Conservation (phyloP, 2,888 invertebrate genomes). For the Agrochola macilenta region DNA sequence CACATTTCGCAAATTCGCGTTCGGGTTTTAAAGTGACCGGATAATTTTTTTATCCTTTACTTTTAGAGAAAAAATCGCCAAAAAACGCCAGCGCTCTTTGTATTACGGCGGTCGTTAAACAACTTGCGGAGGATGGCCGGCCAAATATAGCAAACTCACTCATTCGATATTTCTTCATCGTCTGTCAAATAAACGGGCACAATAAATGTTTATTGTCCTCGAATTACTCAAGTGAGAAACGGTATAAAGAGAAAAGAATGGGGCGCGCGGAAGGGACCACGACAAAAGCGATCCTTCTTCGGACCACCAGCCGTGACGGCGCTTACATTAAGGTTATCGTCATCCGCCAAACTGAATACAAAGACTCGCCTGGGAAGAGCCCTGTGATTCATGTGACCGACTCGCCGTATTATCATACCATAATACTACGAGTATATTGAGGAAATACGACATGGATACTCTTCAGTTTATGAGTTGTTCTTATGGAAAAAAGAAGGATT, state of each 20-base stretch:
- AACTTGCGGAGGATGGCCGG: conserved; percentile 72
- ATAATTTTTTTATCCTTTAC: conserved; percentile 77
- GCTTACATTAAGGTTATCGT: conserved; percentile 91
- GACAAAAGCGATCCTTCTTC: conserved; percentile 90
- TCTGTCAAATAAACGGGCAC: conserved; percentile 89
- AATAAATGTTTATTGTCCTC: conserved; percentile 90
- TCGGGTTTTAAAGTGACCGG: conserved; percentile 76
- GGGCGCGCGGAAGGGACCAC: conserved; percentile 86
- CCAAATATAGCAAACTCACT: conserved; percentile 84
- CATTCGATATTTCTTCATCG: conserved; percentile 88
- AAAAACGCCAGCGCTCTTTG: conserved; percentile 73
- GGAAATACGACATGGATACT: conserved; percentile 76
- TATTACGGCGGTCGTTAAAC: conserved; percentile 78
- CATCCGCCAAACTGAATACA: conserved; percentile 89
- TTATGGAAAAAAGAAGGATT: conserved; percentile 69
- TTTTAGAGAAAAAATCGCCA: conserved; percentile 65
- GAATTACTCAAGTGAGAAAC: conserved; percentile 90
- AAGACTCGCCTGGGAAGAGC: conserved; percentile 84
- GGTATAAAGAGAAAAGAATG: conserved; percentile 89
- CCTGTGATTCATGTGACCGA: conserved; percentile 87
- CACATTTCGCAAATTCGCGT: conserved; percentile 81
- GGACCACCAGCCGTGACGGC: conserved; percentile 89
- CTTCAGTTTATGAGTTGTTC: conserved; percentile 69
- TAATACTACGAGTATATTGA: conserved; percentile 83
- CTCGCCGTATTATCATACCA: conserved; percentile 82